Conservation (phyloP, 2,797 vertebrate genomes). For the Falco peregrinus region DNA sequence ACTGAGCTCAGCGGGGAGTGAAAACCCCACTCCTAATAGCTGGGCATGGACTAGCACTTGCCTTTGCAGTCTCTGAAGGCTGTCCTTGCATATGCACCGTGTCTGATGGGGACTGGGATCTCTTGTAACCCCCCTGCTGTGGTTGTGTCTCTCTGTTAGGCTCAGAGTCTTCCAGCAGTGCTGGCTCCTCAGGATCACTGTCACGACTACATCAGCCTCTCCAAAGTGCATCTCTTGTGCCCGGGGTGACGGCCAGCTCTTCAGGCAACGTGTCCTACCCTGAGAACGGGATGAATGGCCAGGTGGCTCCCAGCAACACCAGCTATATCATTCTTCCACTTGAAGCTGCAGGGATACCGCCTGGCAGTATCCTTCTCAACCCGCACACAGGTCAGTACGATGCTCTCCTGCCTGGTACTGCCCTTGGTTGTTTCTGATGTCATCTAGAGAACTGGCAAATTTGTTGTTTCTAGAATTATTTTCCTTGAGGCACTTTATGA, state of each 20-base stretch:
- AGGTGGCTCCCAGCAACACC: slow-evolving; percentile 80
- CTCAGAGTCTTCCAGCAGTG: slow-evolving; percentile 85
- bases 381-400: slow-evolving; percentile 87
- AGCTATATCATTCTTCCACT: slow-evolving; percentile 87
- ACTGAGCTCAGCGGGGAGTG: neutral
- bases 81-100: rapidly evolving
- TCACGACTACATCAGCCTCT: slow-evolving; percentile 84
- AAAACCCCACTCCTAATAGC: neutral
- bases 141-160: slow-evolving; percentile 59
- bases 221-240: slow-evolving; percentile 77
- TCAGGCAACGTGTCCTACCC: slow-evolving; percentile 76
- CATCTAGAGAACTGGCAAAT: neutral
- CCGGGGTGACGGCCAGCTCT: slow-evolving; percentile 64
- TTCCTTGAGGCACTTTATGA: neutral
- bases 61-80: neutral
- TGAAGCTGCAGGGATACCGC: slow-evolving; percentile 91
- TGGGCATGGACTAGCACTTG: neutral
- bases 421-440: neutral
- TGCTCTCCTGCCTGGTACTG: neutral
- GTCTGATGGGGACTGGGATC: neutral
- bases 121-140: neutral
- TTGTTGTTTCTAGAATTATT: neutral
- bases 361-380: slow-evolving; percentile 94
- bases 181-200: slow-evolving; percentile 82
- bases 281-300: slow-evolving; percentile 76